phyloP scores from a whole-genome alignment of 2,797 vertebrate species.

The Sphaeramia orbicularis region DNA sequence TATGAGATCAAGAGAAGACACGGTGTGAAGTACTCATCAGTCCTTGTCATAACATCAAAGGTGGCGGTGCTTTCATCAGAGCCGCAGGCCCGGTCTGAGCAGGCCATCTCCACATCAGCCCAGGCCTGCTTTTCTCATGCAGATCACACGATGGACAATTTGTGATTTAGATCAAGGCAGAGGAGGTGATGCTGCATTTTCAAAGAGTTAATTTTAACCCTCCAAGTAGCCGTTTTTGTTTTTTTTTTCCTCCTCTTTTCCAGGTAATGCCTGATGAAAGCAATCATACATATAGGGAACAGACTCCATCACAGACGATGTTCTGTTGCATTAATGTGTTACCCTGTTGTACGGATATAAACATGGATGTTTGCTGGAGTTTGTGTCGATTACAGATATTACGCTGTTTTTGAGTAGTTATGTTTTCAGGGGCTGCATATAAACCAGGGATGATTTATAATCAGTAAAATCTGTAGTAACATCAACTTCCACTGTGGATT shows the following conservation, averaged over 20 bases:
- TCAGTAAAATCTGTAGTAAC: too few species aligned
- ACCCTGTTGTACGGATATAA: slow-evolving; percentile 1
- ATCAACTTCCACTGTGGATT: too few species aligned
- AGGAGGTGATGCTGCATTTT: slow-evolving; percentile 61
- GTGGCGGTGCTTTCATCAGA: slow-evolving; percentile 73
- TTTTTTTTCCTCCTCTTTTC: background rate
- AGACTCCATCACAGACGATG: slow-evolving; percentile 5
- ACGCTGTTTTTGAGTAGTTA: background rate
- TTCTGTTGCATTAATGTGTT: slow-evolving; percentile 14
- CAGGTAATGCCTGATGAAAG: slow-evolving; percentile 72
- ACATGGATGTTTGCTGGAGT: slow-evolving; percentile 7
- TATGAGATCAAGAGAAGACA: slow-evolving; percentile 64
- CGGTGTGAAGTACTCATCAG: slow-evolving; percentile 63
- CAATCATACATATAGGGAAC: slow-evolving; percentile 25
- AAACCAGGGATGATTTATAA: too few species aligned
- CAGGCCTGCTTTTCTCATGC: slow-evolving; percentile 73
- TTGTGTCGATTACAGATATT: too few species aligned
- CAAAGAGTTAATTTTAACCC: slow-evolving; percentile 71
- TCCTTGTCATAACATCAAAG: slow-evolving; percentile 79
- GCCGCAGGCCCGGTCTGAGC: slow-evolving; percentile 53
- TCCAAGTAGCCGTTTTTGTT: slow-evolving; percentile 32
- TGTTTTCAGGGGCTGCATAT: background rate
- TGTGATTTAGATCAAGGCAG: slow-evolving; percentile 76
- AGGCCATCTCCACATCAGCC: slow-evolving; percentile 63
- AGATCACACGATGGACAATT: slow-evolving; percentile 76